Evolutionary conservation across 2,113 vertebrate species (phyloP), one percentile per base, ranked within the genome.

Genomic region (Campylomormyrus tamandua): DNA sequence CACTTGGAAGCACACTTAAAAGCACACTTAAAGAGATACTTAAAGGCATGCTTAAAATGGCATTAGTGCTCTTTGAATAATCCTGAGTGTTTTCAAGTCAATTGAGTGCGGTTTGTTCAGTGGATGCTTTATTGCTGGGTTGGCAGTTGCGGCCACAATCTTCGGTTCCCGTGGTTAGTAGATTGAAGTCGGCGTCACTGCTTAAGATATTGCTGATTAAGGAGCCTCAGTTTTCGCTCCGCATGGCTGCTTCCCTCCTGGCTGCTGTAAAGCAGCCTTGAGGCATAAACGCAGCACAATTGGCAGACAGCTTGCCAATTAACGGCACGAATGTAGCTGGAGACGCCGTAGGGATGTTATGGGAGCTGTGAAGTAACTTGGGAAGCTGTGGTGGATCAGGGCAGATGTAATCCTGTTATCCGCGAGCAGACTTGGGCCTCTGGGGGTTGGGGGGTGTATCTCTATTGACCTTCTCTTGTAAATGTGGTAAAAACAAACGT

Each of bases 351-450:
- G 31, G 31, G 80, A 24, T 27, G 50, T 58, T 42, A 24, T 80
- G 52, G 31, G 52, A 84, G 39, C 80, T 46, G 77, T 27, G 74
- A 19, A 84, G 46, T n/a, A 52, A 74, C 46, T 89, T 35, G 17
- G 42, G n/a, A 52, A 89, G 49, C 27, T 49, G 49, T 39, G 56
- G 21, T 17, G 46, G 27, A 21, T 77, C 48, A 56, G 58, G 90
- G 39, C 58, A 56, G 50, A 52, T 45, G 39, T 89, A 89, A 89
- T 89, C 92, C 87, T 66, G 70, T 85, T 89, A 91, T 90, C 77
- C 89, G 84, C 35, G 48, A 58, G 27, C 19, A 87, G 90, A 62
- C 83, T 66, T 45, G 39, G 86, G 53, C 52, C 53, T 56, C 35
- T 52, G 45, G 42, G 21, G 84, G 10, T 5, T 86, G 9, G 48